Base-by-base conservation (phyloP, 2,888 invertebrate genomes). In the Acronicta leporina region DNA sequence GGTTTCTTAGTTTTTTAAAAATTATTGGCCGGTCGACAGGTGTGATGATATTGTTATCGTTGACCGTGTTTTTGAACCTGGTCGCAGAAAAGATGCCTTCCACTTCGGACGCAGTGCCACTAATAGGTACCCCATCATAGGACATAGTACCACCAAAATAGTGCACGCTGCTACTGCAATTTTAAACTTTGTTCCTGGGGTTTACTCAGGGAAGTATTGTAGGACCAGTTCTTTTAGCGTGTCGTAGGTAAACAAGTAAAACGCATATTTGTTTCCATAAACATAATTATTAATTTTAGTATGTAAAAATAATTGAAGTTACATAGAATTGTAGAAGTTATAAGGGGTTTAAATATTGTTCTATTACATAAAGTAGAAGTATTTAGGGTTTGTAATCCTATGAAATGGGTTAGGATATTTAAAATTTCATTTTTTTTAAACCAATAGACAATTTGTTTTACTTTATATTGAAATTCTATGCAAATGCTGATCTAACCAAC, bases 31-130 rank as follows among this genome's bases (percentile, higher is more conserved):
- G 87, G 82, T 92, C 95, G 96, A 92, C 97, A 98, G 98, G 98
- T 96, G 98, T 98, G 95, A 98, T 98, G 95, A 98, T 98, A 94
- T 97, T 98, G 95, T 97, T 99, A 95, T 99, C 99, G 94, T 97
- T 99, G 96, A 99, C 98, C 95, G 98, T 99, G 95, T 99, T 99
- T 96, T 97, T 98, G 95, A 98, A 98, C 96, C 97, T 99, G 96
- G 98, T 99, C 90, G 98, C 98, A 83, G 98, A 99, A 96, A 98
- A 98, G 95, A 97, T 99, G 97, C 98, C 98, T 92, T 96, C 97
- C 80, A 96, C 97, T 86, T 97, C 97, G 93, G 97, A 97, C 92
- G 97, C 97, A 92, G 97, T 97, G 92, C 97, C 97, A 92, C 95
- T 97, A 92, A 97, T 97, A 96, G 97, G 97, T 97, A 96, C 89